These are phyloP conservation scores for Brachionus manjavacas DNA, from an alignment of 1,140 invertebrate genomes.

Conservation along the genomic window DNA sequence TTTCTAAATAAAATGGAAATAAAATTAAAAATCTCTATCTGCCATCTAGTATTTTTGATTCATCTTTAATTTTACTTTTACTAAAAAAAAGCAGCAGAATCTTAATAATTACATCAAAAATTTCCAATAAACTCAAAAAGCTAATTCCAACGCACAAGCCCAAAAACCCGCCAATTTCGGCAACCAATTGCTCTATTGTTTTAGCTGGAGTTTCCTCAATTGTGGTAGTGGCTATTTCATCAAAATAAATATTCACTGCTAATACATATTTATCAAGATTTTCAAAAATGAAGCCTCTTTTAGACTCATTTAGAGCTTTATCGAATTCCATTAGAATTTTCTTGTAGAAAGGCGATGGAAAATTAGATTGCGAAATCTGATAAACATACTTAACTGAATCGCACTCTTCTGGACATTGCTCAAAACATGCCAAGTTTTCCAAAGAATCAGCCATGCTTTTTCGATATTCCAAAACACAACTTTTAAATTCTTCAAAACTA, in stretches of 20 bases:
- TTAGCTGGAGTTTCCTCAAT: conserved; percentile 1
- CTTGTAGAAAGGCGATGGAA: conserved; percentile 4
- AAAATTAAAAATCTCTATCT: background rate
- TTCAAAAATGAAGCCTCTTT: background rate
- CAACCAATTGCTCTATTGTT: background rate
- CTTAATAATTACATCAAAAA: background rate
- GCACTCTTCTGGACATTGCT: background rate
- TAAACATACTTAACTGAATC: background rate
- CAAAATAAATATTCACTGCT: conserved; percentile 15
- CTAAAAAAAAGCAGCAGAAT: background rate
- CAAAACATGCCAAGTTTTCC: background rate
- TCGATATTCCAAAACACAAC: background rate
- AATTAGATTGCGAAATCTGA: background rate
- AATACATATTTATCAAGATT: background rate
- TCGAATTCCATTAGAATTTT: background rate
- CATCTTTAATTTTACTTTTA: background rate
- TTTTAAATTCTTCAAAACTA: background rate
- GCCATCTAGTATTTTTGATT: background rate
- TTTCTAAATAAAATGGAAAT: background rate
- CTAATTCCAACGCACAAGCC: background rate
- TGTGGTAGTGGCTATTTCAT: background rate
- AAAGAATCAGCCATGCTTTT: background rate
- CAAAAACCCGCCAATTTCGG: background rate
- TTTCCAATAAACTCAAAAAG: background rate
- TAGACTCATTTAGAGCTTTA: background rate